Evolutionary conservation across 2,888 invertebrate species (phyloP), one percentile per base, ranked within the genome.

Genomic region (Mesopsocus fuscifrons): DNA sequence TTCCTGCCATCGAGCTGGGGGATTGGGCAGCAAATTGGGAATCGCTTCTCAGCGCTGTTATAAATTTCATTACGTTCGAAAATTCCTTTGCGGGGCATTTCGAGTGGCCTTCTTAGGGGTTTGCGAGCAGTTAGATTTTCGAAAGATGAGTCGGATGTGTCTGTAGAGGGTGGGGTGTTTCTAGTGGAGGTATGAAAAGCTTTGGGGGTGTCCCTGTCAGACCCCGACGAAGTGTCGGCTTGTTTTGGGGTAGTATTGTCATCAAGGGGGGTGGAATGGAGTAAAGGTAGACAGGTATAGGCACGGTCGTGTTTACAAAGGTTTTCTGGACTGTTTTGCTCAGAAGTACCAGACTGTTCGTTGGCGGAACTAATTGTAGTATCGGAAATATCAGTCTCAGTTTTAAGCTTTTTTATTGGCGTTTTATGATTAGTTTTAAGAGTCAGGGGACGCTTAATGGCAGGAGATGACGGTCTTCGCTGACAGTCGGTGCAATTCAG

Each of bases 401-500:
- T 15, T 20, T 18, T 38, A 13, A 13, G 15, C 38, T 18, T 11
- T 17, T 18, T 31, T 34, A n/a, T 11, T 22, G n/a, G n/a, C n/a
- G n/a, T n/a, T n/a, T 42, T 18, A 11, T 15, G 16, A 17, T 41
- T 47, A 32, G 13, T 34, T 34, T 6, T 43, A 41, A 2, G 40
- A 38, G 66, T 67, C 0, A 31, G 35, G 44, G 9, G 23, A 44
- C 34, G 33, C 43, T 44, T 35, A 66, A 64, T 2, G 66, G 66
- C 46, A 60, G 52, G 1, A 70, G 61, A 2, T 69, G 13, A 18
- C 4, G 38, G 0, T 67, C 77, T 74, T 57, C 82, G 75, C 58
- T 85, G 84, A 63, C 94, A 94, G 63, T 91, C 89, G 34, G 84
- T 79, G 62, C 92, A 94, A 54, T 89, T 87, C 62, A 92, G 77